Conservation (phyloP, 2,888 invertebrate genomes). For the Kuschelorhynchus macadamiae region DNA sequence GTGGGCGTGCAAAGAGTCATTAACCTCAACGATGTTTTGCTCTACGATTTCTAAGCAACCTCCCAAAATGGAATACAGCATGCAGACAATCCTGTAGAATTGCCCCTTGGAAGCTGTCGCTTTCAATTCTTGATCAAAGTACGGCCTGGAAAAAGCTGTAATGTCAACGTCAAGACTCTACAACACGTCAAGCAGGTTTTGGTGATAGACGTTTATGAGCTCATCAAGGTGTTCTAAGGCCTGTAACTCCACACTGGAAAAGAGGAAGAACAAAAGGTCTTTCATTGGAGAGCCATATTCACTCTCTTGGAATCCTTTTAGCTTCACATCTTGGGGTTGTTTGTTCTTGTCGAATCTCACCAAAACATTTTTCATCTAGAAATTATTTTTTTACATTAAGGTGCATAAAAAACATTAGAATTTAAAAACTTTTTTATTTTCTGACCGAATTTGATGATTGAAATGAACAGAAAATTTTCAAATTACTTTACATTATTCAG, state of each 20-base stretch:
- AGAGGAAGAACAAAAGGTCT: slow-evolving; percentile 59
- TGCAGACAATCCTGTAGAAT: slow-evolving; percentile 28
- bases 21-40: neutral
- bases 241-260: slow-evolving; percentile 54
- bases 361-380: slow-evolving; percentile 71
- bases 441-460: no score
- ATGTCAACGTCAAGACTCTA: slow-evolving; percentile 31
- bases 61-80: slow-evolving; percentile 22
- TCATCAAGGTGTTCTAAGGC: slow-evolving; percentile 47
- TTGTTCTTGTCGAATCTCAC: slow-evolving; percentile 63
- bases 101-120: slow-evolving; percentile 17
- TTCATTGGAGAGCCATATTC: slow-evolving; percentile 53
- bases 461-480: no score
- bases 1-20: slow-evolving; percentile 22
- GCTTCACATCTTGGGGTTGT: slow-evolving; percentile 50
- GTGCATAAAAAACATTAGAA: neutral
- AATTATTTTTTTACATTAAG: neutral
- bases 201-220: slow-evolving; percentile 47
- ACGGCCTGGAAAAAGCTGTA: slow-evolving; percentile 22
- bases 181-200: slow-evolving; percentile 34
- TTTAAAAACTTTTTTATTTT: no score
- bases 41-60: neutral
- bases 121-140: slow-evolving; percentile 29
- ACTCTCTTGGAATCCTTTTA: slow-evolving; percentile 59
- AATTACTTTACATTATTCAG: no score